Base-by-base conservation (phyloP, 2,888 invertebrate species). In the Agonopterix subpropinquella region DNA sequence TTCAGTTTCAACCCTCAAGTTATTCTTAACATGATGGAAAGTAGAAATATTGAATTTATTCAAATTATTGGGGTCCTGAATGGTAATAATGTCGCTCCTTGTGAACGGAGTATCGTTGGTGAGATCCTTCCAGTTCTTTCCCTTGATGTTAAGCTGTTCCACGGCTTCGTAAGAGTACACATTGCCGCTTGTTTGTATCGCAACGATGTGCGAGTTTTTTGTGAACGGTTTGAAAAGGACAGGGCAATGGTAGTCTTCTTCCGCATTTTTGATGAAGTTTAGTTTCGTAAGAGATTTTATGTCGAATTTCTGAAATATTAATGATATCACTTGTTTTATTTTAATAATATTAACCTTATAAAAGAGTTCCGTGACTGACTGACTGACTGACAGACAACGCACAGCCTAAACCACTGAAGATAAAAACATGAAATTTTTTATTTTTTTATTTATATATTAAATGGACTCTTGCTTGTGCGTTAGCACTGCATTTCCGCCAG, bases 141-240 rank as follows among this genome's bases (percentile, higher is more conserved):
- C 92, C 80, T 98, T 99, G 47, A 99, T 92, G 73, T 99, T 99
- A 41, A 99, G 90, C 67, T 98, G 96, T 64, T 98, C 97, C 41
- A 99, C 92, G 0, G 98, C 98, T 91, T 99, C 98, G 87, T 94
- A 92, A 0, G 95, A 95, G 78, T 94, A 99, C 0, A 99, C 98
- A 91, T 99, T 99, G 28, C 99, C 99, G 8, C 97, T 98, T 0
- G 92, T 92, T 48, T 91, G 92, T 53, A 98, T 92, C 0, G 96
- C 95, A 15, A 97, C 96, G 75, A 99, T 96, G 68, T 98, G 95
- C 0, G 97, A 96, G 78, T 96, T 96, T 68, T 97, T 97, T 0
- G 96, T 97, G 67, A 99, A 97, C 0, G 92, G 90, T 80, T 97
- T 98, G 71, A 96, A 98, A 18, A 98, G 84, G 4, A 98, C 97